Conservation (phyloP, 2,113 vertebrate species). For the Epinephelus moara region DNA sequence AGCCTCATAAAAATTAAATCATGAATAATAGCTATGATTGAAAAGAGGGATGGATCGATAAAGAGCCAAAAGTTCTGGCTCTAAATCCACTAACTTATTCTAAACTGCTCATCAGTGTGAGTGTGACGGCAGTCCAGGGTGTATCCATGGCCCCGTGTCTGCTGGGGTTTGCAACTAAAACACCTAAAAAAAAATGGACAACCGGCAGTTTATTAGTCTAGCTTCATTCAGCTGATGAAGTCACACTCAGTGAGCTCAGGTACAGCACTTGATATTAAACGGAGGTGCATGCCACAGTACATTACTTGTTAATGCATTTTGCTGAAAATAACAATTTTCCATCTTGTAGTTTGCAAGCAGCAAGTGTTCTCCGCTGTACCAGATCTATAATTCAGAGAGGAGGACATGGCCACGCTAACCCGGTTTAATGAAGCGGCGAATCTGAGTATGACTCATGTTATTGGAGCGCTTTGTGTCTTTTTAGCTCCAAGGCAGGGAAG, state of each 20-base stretch:
- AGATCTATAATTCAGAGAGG: conserved; percentile 68
- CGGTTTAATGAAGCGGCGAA: conserved; percentile 69
- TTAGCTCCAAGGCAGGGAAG: conserved; percentile 24
- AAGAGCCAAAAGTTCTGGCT: not conserved
- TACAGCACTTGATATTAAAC: conserved; percentile 2
- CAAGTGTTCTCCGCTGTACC: conserved; percentile 41
- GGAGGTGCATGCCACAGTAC: not conserved
- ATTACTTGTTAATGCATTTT: conserved; percentile 50
- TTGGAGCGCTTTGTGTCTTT: conserved; percentile 34
- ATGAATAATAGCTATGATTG: not conserved
- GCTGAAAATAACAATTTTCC: conserved; percentile 39
- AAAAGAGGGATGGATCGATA: not conserved
- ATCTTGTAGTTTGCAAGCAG: conserved; percentile 39
- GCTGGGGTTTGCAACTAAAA: not conserved
- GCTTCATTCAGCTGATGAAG: conserved; percentile 17
- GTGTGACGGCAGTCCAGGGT: not conserved
- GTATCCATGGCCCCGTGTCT: not conserved
- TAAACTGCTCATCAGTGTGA: not conserved
- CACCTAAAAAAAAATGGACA: not conserved
- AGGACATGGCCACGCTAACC: conserved; percentile 51
- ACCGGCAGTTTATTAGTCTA: not conserved
- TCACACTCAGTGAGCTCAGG: not conserved
- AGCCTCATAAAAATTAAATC: not conserved
- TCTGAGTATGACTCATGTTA: conserved; percentile 55
- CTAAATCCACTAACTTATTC: not conserved